A percentile compares a stretch with the other conserved stretches of the same genome.
Conservation (phyloP, 1,140 invertebrate species). For the Brachionus angularis region DNA sequence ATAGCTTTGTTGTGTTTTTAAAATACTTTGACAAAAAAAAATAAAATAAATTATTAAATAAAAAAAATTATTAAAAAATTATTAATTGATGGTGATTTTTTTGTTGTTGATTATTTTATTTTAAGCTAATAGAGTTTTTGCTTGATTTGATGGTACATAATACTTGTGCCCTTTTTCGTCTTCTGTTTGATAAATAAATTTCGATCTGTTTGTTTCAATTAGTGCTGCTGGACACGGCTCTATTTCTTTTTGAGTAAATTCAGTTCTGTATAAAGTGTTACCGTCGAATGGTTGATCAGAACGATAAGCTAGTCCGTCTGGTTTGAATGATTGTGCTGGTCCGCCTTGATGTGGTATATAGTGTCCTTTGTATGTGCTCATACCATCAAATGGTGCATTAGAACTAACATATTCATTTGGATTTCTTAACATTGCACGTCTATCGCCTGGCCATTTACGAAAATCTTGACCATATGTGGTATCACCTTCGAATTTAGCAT, state of each 20-base stretch:
- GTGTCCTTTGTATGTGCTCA: conserved; percentile 53
- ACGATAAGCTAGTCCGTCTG: conserved; percentile 47
- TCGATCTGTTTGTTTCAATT: conserved; percentile 47
- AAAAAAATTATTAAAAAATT: too few relatives aligned
- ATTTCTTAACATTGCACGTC: conserved; percentile 46
- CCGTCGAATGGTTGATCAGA: conserved; percentile 53
- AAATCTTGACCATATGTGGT: conserved; percentile 57
- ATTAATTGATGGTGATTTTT: too few relatives aligned
- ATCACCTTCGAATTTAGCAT: conserved; percentile 52
- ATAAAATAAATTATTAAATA: too few relatives aligned
- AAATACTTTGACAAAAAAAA: too few relatives aligned
- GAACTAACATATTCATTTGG: conserved; percentile 51
- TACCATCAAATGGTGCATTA: conserved; percentile 55
- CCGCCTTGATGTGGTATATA: conserved; percentile 49
- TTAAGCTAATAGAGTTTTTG: conserved; percentile 32
- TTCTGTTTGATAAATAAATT: conserved; percentile 48
- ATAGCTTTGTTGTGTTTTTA: too few relatives aligned
- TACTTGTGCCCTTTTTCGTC: conserved; percentile 49
- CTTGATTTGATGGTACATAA: conserved; percentile 47
- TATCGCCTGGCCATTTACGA: conserved; percentile 51
- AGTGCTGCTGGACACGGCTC: conserved; percentile 52
- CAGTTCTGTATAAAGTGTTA: conserved; percentile 54
- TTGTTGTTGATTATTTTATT: too few relatives aligned
- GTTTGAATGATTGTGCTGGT: conserved; percentile 49
- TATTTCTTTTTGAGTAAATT: conserved; percentile 52